A percentile compares a stretch with the other conserved stretches of the same genome.
These are phyloP conservation scores for Diplazon laetatorius DNA, from an alignment of 2,888 invertebrate species.

Conservation along the genomic window DNA sequence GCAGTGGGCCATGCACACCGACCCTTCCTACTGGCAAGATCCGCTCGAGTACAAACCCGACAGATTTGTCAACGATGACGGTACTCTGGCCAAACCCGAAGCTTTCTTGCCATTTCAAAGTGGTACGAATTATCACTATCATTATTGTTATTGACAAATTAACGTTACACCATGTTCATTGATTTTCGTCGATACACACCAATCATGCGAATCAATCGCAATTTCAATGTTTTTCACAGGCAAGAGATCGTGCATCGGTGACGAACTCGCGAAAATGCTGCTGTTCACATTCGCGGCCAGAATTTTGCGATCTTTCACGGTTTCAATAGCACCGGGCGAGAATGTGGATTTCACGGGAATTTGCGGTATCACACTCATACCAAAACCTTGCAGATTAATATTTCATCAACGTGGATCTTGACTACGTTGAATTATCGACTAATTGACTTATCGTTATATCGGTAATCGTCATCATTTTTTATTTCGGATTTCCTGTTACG, in stretches of 20 bases:
- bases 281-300: slow-evolving; percentile 86
- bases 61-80: slow-evolving; percentile 87
- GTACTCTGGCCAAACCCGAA: slow-evolving; percentile 86
- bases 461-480: not conserved
- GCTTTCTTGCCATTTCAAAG: slow-evolving; percentile 93
- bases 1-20: slow-evolving; percentile 92
- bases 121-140: slow-evolving; percentile 83
- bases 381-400: slow-evolving; percentile 84
- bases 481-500: too few relatives aligned
- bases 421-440: too few relatives aligned
- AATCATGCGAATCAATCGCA: too few relatives aligned
- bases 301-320: slow-evolving; percentile 85
- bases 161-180: too few relatives aligned
- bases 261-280: slow-evolving; percentile 90
- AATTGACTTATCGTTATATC: too few relatives aligned
- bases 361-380: slow-evolving; percentile 90
- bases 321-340: slow-evolving; percentile 81
- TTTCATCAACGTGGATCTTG: slow-evolving; percentile 74
- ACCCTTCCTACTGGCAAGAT: slow-evolving; percentile 86
- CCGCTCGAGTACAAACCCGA: slow-evolving; percentile 88
- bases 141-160: not conserved
- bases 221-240: slow-evolving; percentile 85
- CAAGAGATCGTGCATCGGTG: slow-evolving; percentile 93
- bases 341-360: slow-evolving; percentile 87
- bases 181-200: too few relatives aligned